These are phyloP conservation scores for Lydus trimaculatus DNA, from an alignment of 2,888 invertebrate species.

Conservation along the genomic window DNA sequence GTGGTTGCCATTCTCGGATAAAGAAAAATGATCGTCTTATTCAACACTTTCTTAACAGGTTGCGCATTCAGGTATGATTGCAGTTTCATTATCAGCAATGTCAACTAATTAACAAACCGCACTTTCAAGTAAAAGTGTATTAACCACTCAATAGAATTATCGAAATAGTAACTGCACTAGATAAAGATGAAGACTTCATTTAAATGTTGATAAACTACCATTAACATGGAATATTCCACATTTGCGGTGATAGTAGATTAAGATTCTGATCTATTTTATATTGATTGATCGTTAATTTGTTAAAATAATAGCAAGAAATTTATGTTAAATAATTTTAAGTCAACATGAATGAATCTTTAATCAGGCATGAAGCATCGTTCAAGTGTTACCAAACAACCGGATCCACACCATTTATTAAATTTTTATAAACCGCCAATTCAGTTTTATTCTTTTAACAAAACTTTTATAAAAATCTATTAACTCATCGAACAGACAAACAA, in stretches of 20 bases:
- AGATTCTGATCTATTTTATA: neutral
- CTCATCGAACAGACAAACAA: too few relatives aligned
- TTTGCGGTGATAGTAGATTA: neutral
- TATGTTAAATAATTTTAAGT: conserved; percentile 28
- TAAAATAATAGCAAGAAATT: conserved; percentile 30
- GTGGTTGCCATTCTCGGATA: neutral
- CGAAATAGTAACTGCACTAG: too few relatives aligned
- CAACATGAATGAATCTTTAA: conserved; percentile 33
- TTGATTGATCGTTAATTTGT: conserved; percentile 9
- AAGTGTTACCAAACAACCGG: conserved; percentile 33
- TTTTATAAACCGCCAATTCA: conserved; percentile 36
- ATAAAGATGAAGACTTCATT: too few relatives aligned
- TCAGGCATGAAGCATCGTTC: conserved; percentile 42
- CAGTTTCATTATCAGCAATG: neutral
- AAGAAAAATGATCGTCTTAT: neutral
- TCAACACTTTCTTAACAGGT: neutral
- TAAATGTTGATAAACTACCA: too few relatives aligned
- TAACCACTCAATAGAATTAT: too few relatives aligned
- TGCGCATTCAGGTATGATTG: neutral
- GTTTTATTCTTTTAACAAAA: too few relatives aligned
- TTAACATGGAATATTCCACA: neutral
- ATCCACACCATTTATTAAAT: conserved; percentile 39
- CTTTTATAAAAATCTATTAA: conserved; percentile 39
- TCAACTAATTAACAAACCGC: too few relatives aligned
- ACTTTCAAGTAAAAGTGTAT: too few relatives aligned